A percentile compares a stretch with the other conserved stretches of the same genome.
phyloP scores from a whole-genome alignment of 2,888 invertebrate genomes.

The Apomyelois bistriatella region DNA sequence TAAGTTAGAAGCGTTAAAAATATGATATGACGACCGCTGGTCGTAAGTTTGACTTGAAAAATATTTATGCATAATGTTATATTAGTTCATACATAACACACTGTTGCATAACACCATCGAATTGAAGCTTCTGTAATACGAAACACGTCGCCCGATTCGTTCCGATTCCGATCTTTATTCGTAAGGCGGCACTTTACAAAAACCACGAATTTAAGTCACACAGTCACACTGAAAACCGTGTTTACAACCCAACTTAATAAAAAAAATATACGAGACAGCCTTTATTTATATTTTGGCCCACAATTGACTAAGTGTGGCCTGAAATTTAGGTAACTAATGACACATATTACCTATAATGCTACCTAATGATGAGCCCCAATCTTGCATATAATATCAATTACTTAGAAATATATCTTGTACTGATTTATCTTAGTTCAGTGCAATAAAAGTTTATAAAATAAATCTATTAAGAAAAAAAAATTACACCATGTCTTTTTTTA shows the following conservation, averaged over 20 bases:
- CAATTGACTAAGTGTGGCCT: background rate
- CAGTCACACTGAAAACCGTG: conserved; percentile 27
- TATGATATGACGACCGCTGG: too few species aligned
- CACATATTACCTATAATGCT: background rate
- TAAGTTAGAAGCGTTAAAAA: too few species aligned
- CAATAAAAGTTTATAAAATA: too few species aligned
- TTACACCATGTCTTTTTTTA: too few species aligned
- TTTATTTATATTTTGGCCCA: background rate
- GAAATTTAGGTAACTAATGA: background rate
- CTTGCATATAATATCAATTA: too few species aligned
- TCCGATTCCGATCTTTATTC: conserved; percentile 59
- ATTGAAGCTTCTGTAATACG: conserved; percentile 63
- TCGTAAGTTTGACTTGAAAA: too few species aligned
- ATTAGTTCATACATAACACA: too few species aligned
- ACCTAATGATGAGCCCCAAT: too few species aligned
- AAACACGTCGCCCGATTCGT: conserved; percentile 70
- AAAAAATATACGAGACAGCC: conserved; percentile 23
- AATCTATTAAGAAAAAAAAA: too few species aligned
- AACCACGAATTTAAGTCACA: conserved; percentile 45
- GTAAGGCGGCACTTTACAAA: conserved; percentile 50
- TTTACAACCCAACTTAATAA: conserved; percentile 30
- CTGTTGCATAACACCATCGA: conserved; percentile 34
- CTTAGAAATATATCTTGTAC: too few species aligned
- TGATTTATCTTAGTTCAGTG: too few species aligned
- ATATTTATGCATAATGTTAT: too few species aligned